Conservation (phyloP, 1,140 invertebrate species). For the Paraescarpia echinospica region DNA sequence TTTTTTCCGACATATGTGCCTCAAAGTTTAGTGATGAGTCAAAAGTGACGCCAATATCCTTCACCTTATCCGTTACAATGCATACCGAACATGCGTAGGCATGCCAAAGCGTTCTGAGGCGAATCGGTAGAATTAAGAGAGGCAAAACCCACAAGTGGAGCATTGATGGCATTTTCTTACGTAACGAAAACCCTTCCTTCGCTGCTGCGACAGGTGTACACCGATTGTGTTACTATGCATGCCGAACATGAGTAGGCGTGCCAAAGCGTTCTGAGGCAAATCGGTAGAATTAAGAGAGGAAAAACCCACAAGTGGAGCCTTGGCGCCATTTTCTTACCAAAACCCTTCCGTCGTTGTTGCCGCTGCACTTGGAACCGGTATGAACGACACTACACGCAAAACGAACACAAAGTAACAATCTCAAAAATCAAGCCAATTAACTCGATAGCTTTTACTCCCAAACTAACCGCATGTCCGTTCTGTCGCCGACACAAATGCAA, state of each 20-base stretch:
- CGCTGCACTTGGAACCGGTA: background rate
- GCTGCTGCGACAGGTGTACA: background rate
- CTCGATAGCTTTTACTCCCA: background rate
- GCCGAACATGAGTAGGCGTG: background rate
- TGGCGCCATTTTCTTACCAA: background rate
- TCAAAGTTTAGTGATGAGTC: too few relatives aligned
- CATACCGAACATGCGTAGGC: background rate
- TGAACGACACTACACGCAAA: background rate
- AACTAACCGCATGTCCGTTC: background rate
- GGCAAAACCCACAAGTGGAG: background rate
- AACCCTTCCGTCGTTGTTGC: background rate
- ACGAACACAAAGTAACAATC: background rate
- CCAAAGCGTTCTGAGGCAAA: background rate
- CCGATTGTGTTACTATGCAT: background rate
- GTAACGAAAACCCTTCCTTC: background rate
- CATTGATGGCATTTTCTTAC: background rate
- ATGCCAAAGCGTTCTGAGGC: background rate
- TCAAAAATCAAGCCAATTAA: background rate
- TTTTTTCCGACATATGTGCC: too few relatives aligned
- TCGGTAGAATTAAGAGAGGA: background rate
- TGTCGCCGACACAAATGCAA: background rate
- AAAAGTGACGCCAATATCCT: too few relatives aligned
- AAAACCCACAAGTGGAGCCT: background rate
- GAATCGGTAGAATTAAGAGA: background rate
- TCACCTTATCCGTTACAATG: too few relatives aligned